Conservation (phyloP, 2,797 vertebrate species). For the Sebastes minor region DNA sequence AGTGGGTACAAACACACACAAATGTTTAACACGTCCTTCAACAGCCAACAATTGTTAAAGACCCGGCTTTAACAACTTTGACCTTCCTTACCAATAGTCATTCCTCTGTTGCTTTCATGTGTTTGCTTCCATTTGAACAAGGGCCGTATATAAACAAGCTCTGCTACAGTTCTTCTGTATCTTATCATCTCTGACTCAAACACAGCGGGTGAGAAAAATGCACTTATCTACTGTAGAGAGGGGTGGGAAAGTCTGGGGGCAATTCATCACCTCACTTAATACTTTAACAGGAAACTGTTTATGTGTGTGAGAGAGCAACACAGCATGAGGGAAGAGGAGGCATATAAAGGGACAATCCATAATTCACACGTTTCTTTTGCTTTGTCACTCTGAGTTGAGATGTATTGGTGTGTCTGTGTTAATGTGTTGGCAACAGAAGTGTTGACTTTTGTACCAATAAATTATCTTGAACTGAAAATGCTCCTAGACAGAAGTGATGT, state of each 20-base stretch:
- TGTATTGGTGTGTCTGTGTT: not conserved
- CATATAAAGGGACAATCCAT: not conserved
- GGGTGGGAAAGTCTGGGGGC: conserved; percentile 43
- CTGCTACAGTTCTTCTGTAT: not conserved
- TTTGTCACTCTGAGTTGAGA: not conserved
- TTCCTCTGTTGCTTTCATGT: not conserved
- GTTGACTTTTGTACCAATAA: not conserved
- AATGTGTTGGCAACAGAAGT: not conserved
- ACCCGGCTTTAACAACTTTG: conserved; percentile 1
- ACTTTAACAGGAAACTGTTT: conserved; percentile 34
- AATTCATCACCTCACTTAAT: conserved; percentile 64
- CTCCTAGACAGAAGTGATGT: not conserved
- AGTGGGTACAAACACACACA: not conserved
- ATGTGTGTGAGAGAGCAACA: not conserved
- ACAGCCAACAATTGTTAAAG: not conserved
- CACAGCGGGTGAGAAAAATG: conserved; percentile 42
- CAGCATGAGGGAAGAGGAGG: not conserved
- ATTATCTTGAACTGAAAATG: not conserved
- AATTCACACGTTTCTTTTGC: not conserved
- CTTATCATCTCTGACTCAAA: conserved; percentile 59
- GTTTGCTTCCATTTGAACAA: conserved; percentile 4
- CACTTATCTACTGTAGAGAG: not conserved
- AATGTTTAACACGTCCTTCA: not conserved
- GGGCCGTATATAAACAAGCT: conserved; percentile 25
- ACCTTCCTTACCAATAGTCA: not conserved